These are phyloP conservation scores for Eurosta solidaginis DNA, from an alignment of 1,140 invertebrate species.

Conservation along the genomic window DNA sequence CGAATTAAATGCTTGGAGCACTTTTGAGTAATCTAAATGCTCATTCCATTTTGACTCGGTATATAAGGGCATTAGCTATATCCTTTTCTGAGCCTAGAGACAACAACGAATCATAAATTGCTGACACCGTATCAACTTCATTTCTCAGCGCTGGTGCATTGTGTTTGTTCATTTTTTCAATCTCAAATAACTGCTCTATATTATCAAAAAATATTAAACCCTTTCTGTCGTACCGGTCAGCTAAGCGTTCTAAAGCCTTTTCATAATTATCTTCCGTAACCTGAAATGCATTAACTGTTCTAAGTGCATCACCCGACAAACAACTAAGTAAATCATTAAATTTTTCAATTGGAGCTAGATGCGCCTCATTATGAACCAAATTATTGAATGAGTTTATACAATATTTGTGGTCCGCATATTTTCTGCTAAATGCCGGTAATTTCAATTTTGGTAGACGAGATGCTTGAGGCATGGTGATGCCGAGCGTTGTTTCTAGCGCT, in stretches of 20 bases:
- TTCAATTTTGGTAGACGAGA: not conserved
- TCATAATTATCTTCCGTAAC: conserved; percentile 32
- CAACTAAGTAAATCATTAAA: conserved; percentile 32
- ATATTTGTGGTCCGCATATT: conserved; percentile 32
- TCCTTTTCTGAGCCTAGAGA: not conserved
- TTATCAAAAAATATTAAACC: conserved; percentile 16
- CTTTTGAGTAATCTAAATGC: conserved; percentile 18
- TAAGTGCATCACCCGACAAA: not conserved
- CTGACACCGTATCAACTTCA: conserved; percentile 10
- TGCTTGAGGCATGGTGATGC: not conserved
- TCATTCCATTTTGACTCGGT: conserved; percentile 19
- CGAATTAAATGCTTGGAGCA: not conserved
- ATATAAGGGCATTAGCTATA: conserved; percentile 16
- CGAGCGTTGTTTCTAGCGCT: not conserved
- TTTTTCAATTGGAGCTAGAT: conserved; percentile 8
- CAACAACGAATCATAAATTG: not conserved
- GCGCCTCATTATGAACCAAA: not conserved
- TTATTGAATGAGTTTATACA: conserved; percentile 23
- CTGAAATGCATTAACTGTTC: conserved; percentile 24
- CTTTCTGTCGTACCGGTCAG: conserved; percentile 29
- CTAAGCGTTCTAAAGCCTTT: too few relatives aligned
- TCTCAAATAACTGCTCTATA: not conserved
- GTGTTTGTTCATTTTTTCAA: not conserved
- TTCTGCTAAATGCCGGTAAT: conserved; percentile 28
- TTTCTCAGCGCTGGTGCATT: too few relatives aligned